These are phyloP conservation scores for Amphimedon queenslandica DNA, from an alignment of 37 sponge, comb jelly and placozoan species.

Conservation along the genomic window DNA sequence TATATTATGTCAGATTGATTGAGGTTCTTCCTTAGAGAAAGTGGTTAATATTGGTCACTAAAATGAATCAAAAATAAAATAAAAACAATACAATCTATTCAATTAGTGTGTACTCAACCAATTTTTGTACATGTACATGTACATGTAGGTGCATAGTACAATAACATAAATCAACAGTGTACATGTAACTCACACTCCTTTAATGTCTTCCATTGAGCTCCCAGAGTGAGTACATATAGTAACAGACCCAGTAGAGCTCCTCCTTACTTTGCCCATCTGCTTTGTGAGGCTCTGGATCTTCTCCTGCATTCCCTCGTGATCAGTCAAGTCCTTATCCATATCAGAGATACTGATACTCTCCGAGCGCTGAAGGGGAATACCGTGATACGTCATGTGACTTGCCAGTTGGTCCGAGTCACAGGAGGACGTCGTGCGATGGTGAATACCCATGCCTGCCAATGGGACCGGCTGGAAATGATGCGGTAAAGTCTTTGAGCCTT, in stretches of 20 bases:
- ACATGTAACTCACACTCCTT: background rate
- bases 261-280: conserved; percentile 23
- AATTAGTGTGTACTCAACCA: too few relatives aligned
- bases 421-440: conserved; percentile 35
- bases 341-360: conserved; percentile 53
- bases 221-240: conserved; percentile 37
- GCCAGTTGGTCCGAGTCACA: conserved; percentile 47
- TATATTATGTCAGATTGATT: too few relatives aligned
- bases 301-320: conserved; percentile 43
- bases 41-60: too few relatives aligned
- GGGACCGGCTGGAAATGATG: background rate
- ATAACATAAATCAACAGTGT: too few relatives aligned
- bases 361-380: conserved; percentile 8
- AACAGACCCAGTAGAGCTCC: conserved; percentile 53
- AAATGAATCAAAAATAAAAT: too few relatives aligned
- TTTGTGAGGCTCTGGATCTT: conserved; percentile 21
- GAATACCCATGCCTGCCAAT: background rate
- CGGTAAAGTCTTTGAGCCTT: background rate
- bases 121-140: too few relatives aligned
- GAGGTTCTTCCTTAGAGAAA: too few relatives aligned
- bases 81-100: too few relatives aligned
- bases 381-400: background rate
- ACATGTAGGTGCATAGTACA: too few relatives aligned
- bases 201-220: conserved; percentile 49
- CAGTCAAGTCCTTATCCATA: conserved; percentile 44